Conservation (phyloP, 35 echinoderm and acorn worm genomes). For the Stichopus chloronotus region DNA sequence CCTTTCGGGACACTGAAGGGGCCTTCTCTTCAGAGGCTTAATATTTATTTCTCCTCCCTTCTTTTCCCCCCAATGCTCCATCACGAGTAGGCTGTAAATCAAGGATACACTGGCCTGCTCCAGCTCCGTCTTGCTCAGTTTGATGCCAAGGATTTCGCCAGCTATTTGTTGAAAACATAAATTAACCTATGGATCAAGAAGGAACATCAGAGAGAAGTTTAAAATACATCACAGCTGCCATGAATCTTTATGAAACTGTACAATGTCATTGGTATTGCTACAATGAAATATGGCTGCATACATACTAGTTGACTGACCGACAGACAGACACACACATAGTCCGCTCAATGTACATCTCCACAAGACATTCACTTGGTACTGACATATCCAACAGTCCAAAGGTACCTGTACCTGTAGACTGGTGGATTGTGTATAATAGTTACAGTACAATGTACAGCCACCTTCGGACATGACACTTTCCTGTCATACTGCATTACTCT, state of each 20-base stretch:
- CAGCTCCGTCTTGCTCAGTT: slow-evolving; percentile 85
- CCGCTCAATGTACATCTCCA: too few species aligned
- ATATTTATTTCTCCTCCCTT: background rate
- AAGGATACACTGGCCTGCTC: slow-evolving; percentile 95
- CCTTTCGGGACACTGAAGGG: background rate
- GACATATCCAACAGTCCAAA: too few species aligned
- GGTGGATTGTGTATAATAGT: too few species aligned
- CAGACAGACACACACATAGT: too few species aligned
- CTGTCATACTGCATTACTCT: too few species aligned
- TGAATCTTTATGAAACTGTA: background rate
- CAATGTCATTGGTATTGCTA: too few species aligned
- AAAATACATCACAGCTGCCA: background rate
- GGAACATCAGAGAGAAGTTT: background rate
- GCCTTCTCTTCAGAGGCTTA: background rate
- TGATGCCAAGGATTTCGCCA: slow-evolving; percentile 85
- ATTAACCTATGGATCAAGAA: slow-evolving; percentile 72
- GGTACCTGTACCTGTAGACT: too few species aligned
- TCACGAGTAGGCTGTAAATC: background rate
- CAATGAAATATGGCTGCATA: too few species aligned
- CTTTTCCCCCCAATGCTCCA: background rate
- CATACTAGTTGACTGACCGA: too few species aligned
- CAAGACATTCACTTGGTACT: too few species aligned
- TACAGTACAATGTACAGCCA: too few species aligned
- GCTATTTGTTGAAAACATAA: slow-evolving; percentile 97
- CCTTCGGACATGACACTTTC: too few species aligned